These are phyloP conservation scores for Drosophila niveifrons DNA, from an alignment of 2,888 invertebrate species.

Conservation along the genomic window DNA sequence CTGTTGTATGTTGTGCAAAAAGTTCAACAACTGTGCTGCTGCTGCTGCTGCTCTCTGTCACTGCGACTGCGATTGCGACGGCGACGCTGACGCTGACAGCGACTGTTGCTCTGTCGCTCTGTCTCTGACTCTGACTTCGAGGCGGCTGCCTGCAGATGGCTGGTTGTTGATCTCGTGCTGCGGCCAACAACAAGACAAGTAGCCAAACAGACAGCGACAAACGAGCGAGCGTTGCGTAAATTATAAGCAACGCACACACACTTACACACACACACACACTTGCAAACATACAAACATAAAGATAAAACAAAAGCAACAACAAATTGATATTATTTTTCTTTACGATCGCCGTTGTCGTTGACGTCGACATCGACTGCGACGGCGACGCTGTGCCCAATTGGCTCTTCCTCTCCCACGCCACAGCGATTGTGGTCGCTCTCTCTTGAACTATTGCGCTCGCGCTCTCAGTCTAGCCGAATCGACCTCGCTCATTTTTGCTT, in stretches of 20 bases:
- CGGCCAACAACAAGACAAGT: conserved; percentile 63
- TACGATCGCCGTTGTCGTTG: conserved; percentile 45
- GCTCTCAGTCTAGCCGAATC: conserved; percentile 14
- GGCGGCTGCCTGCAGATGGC: conserved; percentile 52
- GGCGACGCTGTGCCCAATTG: conserved; percentile 57
- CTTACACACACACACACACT: conserved; percentile 25
- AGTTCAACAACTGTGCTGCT: conserved; percentile 72
- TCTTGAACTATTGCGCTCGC: conserved; percentile 1
- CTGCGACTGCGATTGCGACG: conserved; percentile 16
- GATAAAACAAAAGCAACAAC: conserved; percentile 12
- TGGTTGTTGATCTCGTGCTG: conserved; percentile 74
- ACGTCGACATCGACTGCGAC: conserved; percentile 23
- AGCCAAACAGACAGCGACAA: conserved; percentile 70
- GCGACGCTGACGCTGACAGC: no score
- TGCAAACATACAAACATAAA: conserved; percentile 13
- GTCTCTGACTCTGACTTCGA: background rate
- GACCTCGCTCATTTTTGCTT: conserved; percentile 8
- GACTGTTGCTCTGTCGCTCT: background rate
- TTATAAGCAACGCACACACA: conserved; percentile 59
- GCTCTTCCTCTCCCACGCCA: conserved; percentile 24
- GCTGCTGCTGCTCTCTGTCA: conserved; percentile 7
- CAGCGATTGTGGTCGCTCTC: conserved; percentile 5
- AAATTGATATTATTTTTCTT: conserved; percentile 41
- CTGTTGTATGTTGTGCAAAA: conserved; percentile 59
- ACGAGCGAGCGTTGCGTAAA: conserved; percentile 75